Percentiles rank a stretch among this genome's conserved stretches.
These are phyloP conservation scores for Colossoma macropomum DNA, from an alignment of 2,113 vertebrate genomes.

Conservation along the genomic window DNA sequence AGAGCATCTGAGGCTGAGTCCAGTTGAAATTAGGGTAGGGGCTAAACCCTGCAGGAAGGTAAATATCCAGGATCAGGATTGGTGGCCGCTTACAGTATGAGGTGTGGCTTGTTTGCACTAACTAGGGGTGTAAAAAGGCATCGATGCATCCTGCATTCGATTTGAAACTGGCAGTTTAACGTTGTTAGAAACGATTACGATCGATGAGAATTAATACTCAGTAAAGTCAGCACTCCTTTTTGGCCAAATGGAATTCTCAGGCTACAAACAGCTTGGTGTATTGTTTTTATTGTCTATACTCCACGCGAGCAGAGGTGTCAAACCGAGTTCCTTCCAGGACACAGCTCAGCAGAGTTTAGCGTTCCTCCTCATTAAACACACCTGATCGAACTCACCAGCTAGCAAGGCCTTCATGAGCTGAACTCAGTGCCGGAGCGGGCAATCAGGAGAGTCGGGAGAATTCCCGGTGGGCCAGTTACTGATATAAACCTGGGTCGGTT, in stretches of 20 bases:
- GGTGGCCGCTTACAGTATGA: not conserved
- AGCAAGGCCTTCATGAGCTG: too few relatives aligned
- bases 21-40: too few relatives aligned
- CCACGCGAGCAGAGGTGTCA: not conserved
- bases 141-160: not conserved
- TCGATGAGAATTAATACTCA: not conserved
- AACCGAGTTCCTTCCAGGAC: not conserved
- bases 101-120: slow-evolving; percentile 2
- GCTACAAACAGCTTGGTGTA: not conserved
- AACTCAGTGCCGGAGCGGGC: too few relatives aligned
- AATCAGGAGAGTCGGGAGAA: too few relatives aligned
- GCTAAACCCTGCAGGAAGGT: not conserved
- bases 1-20: too few relatives aligned
- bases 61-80: not conserved
- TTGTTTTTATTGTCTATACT: too few relatives aligned
- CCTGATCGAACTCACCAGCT: too few relatives aligned
- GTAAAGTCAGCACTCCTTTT: too few relatives aligned
- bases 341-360: not conserved
- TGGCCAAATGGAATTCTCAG: not conserved
- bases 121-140: not conserved
- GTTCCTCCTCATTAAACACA: too few relatives aligned
- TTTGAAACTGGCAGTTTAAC: not conserved
- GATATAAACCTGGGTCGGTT: too few relatives aligned
- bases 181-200: not conserved
- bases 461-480: too few relatives aligned